Evolutionary conservation across 2,797 vertebrate species (phyloP).

Genomic region (Crocodylus rhombifer): DNA sequence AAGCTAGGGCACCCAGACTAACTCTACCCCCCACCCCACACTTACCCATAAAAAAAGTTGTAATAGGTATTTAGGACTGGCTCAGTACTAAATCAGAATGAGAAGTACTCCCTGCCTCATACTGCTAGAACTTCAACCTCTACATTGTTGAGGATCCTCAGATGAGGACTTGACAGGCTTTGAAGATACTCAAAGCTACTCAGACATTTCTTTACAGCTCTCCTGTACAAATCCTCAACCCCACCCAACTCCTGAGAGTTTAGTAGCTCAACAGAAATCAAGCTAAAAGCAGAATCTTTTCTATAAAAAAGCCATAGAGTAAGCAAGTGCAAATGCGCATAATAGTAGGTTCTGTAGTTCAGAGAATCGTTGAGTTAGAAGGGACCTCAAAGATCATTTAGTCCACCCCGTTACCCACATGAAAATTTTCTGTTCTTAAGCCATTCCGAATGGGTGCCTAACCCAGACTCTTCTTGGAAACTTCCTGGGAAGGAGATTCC

Average conservation of each 20-base stretch:
- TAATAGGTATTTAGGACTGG: neutral
- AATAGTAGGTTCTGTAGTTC: no score
- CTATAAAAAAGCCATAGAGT: no score
- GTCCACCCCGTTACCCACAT: no score
- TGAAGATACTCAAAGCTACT: neutral
- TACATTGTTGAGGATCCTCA: neutral
- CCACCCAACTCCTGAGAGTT: neutral
- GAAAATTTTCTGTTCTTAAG: no score
- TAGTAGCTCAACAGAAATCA: neutral
- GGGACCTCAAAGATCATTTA: no score
- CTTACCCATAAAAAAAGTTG: neutral
- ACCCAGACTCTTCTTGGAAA: no score
- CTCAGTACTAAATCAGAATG: neutral
- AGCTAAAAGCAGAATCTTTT: neutral
- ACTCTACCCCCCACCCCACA: neutral
- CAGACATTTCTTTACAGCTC: neutral
- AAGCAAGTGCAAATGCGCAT: no score
- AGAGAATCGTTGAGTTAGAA: no score
- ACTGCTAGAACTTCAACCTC: neutral
- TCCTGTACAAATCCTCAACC: neutral
- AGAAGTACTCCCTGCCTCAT: neutral
- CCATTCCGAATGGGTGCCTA: no score
- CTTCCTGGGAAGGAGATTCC: no score
- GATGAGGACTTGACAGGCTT: fast-evolving
- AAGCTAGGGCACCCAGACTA: neutral